phyloP scores from a whole-genome alignment of 1,140 invertebrate species.

The Monomorium pharaonis region DNA sequence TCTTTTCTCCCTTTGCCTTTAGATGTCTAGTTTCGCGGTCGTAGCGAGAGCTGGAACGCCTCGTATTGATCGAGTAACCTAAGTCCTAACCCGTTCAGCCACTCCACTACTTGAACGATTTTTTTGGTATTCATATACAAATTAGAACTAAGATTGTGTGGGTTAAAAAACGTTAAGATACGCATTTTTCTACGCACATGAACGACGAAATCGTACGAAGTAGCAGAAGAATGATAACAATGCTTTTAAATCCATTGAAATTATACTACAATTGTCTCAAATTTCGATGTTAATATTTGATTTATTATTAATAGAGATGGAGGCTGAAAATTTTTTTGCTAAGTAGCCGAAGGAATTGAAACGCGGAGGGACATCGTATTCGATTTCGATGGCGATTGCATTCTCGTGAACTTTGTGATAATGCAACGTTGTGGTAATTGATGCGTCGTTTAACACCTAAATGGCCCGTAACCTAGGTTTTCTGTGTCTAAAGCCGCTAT shows the following conservation, averaged over 20 bases:
- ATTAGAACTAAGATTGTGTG: background rate
- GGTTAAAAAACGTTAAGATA: background rate
- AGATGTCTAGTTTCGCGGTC: constrained; percentile 12
- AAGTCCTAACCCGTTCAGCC: constrained; percentile 49
- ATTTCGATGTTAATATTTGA: background rate
- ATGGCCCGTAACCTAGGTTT: constrained; percentile 1
- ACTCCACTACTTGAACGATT: background rate
- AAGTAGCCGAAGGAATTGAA: background rate
- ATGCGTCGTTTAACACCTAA: constrained; percentile 31
- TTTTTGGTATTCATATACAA: constrained; percentile 17
- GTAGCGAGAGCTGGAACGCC: constrained; percentile 35
- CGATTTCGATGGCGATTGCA: too few species aligned
- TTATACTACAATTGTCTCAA: background rate
- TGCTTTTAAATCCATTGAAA: background rate
- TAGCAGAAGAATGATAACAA: background rate
- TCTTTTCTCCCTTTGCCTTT: background rate
- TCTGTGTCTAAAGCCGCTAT: constrained; percentile 32
- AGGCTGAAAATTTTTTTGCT: background rate
- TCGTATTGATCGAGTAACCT: constrained; percentile 50
- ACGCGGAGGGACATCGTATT: background rate
- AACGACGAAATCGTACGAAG: background rate
- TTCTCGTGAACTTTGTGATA: background rate
- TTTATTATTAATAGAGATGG: background rate
- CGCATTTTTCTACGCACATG: too few species aligned
- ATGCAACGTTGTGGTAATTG: constrained; percentile 2